Conservation (phyloP, 2,797 vertebrate species). For the Platalea minor region DNA sequence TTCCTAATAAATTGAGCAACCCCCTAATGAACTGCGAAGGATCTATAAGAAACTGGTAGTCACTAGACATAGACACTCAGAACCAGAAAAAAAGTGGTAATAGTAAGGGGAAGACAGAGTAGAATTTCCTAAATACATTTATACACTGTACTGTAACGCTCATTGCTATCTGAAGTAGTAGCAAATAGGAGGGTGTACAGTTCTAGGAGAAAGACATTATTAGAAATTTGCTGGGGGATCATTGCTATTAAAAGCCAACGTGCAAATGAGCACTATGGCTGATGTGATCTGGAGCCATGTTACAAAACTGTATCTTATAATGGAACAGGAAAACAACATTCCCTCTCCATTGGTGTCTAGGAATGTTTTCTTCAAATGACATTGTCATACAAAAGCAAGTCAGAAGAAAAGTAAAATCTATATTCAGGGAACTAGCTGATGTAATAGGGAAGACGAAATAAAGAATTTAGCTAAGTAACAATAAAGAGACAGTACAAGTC, state of each 20-base stretch:
- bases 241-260: neutral
- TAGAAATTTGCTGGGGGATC: neutral
- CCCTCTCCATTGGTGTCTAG: neutral
- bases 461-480: neutral
- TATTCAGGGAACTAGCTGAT: neutral
- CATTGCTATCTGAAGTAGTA: neutral
- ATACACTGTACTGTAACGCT: neutral
- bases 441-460: neutral
- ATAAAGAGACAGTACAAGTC: neutral
- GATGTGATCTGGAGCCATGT: neutral
- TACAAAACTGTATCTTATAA: neutral
- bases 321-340: neutral
- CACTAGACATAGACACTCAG: constrained; percentile 42
- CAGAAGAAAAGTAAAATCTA: neutral
- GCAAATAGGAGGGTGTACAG: neutral
- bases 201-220: neutral
- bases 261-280: neutral
- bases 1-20: constrained; percentile 79
- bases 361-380: neutral
- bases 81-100: constrained; percentile 23
- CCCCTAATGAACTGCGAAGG: constrained; percentile 72
- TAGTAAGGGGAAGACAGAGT: neutral
- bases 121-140: neutral
- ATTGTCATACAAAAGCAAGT: neutral
- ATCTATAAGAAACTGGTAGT: constrained; percentile 65